Percentiles rank a stretch among this genome's conserved stretches.
phyloP scores from a whole-genome alignment of 1,140 invertebrate species.

The Habropoda laboriosa region DNA sequence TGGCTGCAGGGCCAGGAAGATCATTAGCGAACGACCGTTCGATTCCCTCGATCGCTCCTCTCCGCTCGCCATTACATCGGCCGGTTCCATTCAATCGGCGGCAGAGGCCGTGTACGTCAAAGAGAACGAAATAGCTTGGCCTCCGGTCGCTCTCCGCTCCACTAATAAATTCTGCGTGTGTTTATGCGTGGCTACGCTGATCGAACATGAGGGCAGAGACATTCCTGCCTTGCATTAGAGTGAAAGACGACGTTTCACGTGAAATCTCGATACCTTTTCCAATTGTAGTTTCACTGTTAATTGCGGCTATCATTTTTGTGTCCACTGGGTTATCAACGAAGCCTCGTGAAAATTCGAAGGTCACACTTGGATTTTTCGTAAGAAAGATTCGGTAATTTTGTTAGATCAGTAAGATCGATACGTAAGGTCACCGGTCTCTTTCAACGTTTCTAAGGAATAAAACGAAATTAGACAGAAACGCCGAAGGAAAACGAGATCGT shows the following conservation, averaged over 20 bases:
- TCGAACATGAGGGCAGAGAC: slow-evolving; percentile 10
- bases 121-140: not conserved
- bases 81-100: slow-evolving; percentile 1
- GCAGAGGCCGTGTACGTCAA: slow-evolving; percentile 9
- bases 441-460: too few relatives aligned
- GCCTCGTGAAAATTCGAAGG: too few relatives aligned
- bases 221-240: too few relatives aligned
- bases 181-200: not conserved
- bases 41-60: not conserved
- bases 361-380: too few relatives aligned
- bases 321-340: too few relatives aligned
- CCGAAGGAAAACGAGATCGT: not conserved
- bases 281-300: too few relatives aligned
- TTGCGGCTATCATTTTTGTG: too few relatives aligned
- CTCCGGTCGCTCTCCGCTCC: too few relatives aligned
- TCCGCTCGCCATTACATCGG: slow-evolving; percentile 9
- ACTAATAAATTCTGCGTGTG: slow-evolving; percentile 11
- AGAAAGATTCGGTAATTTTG: too few relatives aligned
- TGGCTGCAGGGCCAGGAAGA: slow-evolving; percentile 1
- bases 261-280: too few relatives aligned
- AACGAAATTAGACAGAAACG: not conserved
- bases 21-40: slow-evolving; percentile 33
- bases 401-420: too few relatives aligned
- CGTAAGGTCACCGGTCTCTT: too few relatives aligned
- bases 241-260: not conserved